These are phyloP conservation scores for Sinocyclocheilus rhinocerous DNA, from an alignment of 2,113 vertebrate species.

Conservation along the genomic window DNA sequence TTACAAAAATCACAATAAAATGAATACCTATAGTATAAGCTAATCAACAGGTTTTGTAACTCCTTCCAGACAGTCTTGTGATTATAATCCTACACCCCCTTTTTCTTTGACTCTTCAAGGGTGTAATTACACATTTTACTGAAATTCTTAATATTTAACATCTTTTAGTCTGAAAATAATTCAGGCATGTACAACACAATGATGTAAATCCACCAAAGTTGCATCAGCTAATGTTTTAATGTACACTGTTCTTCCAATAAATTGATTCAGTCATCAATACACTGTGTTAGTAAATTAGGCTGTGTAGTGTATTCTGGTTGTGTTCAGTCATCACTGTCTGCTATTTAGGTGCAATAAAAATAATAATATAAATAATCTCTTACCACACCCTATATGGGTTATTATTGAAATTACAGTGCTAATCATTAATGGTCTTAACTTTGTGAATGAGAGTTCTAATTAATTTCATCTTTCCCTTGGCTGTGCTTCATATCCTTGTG, in stretches of 20 bases:
- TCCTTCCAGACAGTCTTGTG: background rate
- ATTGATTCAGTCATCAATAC: background rate
- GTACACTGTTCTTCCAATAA: background rate
- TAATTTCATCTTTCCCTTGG: slow-evolving; percentile 31
- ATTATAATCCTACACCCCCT: background rate
- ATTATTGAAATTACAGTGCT: slow-evolving; percentile 5
- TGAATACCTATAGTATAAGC: too few species aligned
- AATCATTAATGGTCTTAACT: background rate
- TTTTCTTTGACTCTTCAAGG: background rate
- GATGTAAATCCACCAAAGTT: background rate
- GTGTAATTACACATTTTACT: slow-evolving; percentile 3
- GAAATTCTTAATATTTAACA: background rate
- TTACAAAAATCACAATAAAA: too few species aligned
- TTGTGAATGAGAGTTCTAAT: slow-evolving; percentile 33
- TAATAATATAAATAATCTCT: background rate
- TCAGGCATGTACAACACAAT: background rate
- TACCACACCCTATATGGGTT: background rate
- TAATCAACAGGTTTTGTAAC: background rate
- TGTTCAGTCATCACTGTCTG: background rate
- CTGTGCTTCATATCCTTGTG: slow-evolving; percentile 35
- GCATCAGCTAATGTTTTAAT: background rate
- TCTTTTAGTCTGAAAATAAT: background rate
- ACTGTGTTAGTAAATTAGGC: background rate
- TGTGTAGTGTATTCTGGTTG: background rate
- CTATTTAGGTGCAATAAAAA: background rate